These are phyloP conservation scores for Esox niger DNA, from an alignment of 2,113 vertebrate genomes.

Conservation along the genomic window DNA sequence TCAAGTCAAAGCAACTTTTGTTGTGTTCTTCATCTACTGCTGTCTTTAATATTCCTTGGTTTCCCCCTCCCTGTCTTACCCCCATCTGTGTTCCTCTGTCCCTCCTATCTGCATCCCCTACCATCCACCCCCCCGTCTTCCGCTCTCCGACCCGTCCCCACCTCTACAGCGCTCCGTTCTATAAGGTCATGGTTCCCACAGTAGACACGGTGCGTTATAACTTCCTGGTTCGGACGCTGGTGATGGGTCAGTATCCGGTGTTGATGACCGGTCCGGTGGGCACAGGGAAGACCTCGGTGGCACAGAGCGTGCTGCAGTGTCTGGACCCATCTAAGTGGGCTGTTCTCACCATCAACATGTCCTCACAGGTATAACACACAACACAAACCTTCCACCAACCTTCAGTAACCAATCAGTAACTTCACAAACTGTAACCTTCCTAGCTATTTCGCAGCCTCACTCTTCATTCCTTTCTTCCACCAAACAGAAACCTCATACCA, in stretches of 20 bases:
- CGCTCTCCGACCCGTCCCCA: neutral
- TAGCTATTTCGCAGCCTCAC: no score
- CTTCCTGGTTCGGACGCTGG: constrained; percentile 79
- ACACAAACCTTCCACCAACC: neutral
- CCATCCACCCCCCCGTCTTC: constrained; percentile 2
- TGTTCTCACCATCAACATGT: constrained; percentile 84
- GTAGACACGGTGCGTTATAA: constrained; percentile 85
- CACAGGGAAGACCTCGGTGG: constrained; percentile 86
- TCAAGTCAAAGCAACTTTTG: constrained; percentile 14
- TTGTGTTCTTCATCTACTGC: neutral
- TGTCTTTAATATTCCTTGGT: neutral
- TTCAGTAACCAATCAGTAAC: neutral
- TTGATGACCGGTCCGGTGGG: constrained; percentile 83
- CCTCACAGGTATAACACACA: constrained; percentile 73
- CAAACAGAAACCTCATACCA: no score
- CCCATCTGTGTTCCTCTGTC: no score
- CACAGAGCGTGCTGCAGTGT: constrained; percentile 77
- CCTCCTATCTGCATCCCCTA: constrained; percentile 2
- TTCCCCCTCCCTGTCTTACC: constrained; percentile 6
- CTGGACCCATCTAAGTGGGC: constrained; percentile 77
- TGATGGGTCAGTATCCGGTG: constrained; percentile 75
- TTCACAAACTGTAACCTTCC: no score
- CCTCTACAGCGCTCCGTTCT: constrained; percentile 78
- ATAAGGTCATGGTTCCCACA: constrained; percentile 87
- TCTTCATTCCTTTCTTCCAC: no score